Evolutionary conservation across 2,113 vertebrate genomes (phyloP), one percentile per base, ranked within the genome.

Genomic region (Eurystomus gularis): DNA sequence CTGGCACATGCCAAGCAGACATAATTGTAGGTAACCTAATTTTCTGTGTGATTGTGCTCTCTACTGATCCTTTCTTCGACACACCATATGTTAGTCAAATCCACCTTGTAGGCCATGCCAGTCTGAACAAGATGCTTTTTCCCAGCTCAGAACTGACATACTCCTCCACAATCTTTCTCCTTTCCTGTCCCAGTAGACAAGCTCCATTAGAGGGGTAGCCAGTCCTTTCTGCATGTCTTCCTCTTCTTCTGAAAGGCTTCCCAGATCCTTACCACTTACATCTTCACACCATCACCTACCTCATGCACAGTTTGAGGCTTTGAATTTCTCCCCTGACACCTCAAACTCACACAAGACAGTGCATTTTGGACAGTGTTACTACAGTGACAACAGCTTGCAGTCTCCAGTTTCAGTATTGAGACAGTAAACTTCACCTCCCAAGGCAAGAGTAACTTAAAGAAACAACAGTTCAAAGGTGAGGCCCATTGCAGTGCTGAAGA

Each of bases 401-500:
- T 14, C 48, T 75, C 71, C 49, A 35, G 5, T 80, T 94, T 58
- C 2, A 2, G 24, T n/a, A 46, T 1, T 26, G 35, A 61, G 35
- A 29, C 3, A 46, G 6, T 46, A 7, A 70, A 69, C n/a, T 65
- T 61, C 29, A 76, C 23, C 33, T 81, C 26, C 49, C 17, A n/a
- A 37, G 16, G 26, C 1, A 2, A 25, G 31, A 37, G 7, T 28
- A 46, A 11, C 10, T 70, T 46, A 44, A 13, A 77, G 26, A 75
- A 84, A 52, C 0, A 84, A 52, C 0, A 0, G 13, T 40, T 61
- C 15, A 37, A 14, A 82, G 37, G 19, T 1, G 3, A 85, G 28
- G 15, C 17, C 21, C 33, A 28, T 7, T 46, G 33, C 29, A 69
- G 54, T 35, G 23, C 15, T 84, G 37, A 60, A 61, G 35, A 70